Evolutionary conservation across 2,797 vertebrate genomes (phyloP), one percentile per base, ranked within the genome.

Genomic region (Paguma larvata): DNA sequence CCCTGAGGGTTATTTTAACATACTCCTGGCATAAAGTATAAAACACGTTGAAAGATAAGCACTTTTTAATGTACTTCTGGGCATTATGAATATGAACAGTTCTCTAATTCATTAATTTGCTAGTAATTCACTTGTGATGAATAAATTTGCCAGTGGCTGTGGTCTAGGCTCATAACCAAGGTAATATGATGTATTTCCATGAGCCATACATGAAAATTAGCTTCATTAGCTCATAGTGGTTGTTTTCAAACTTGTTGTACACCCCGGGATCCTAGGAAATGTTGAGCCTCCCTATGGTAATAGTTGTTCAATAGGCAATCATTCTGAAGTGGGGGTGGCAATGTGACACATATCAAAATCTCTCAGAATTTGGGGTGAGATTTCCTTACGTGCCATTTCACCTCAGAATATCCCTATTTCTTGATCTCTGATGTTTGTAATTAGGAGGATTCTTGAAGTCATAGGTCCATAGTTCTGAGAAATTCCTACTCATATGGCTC

Each of bases 31-130:
- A 90, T 72, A 94, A 85, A 44, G 2, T 65, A 84, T 93, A 92
- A 97, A 89, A 78, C 5, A 92, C 0, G 0, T 48, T 44, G 32
- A 93, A 95, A 94, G 19, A 96, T 38, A 94, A 78, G 53, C 41
- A 80, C 15, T 73, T 80, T 68, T 86, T 63, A 77, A 91, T 83
- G 16, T 95, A 88, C 48, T 82, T 95, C 30, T 68, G 25, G 48
- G 48, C 25, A 70, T 90, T 95, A 89, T 67, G 65, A 91, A 75
- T 14, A 85, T 67, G n/a, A 65, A 91, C 8, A 73, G 10, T 85
- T 96, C 56, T 59, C 15, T 94, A 73, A 94, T 62, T 83, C 56
- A 89, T 38, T 91, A 85, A 97, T 95, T 96, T 78, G 8, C 44
- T 85, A 67, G 25, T 79, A 80, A 92, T 88, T 70, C 12, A 92